Evolutionary conservation across 1,140 invertebrate species (phyloP).

Genomic region (Batillaria attramentaria): DNA sequence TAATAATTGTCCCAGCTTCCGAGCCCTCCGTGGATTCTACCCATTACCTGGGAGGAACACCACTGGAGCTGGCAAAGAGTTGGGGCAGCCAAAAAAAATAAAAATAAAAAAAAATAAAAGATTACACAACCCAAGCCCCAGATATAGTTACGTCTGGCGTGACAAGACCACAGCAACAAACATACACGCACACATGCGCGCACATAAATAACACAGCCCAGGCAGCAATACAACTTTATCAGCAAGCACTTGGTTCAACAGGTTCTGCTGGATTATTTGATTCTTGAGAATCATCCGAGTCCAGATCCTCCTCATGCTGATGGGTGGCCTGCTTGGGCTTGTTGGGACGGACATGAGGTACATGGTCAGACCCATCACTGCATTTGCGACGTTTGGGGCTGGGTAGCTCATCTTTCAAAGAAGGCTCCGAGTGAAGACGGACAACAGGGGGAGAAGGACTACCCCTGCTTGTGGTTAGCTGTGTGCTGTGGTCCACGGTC

Average conservation of each 20-base stretch:
- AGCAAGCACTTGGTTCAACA: neutral
- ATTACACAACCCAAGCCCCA: too few species aligned
- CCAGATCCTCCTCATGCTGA: conserved; percentile 36
- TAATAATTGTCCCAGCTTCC: too few species aligned
- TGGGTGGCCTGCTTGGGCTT: conserved; percentile 91
- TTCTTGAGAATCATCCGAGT: conserved; percentile 27
- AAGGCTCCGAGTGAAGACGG: conserved; percentile 18
- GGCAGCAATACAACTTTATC: neutral
- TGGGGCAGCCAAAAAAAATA: too few species aligned
- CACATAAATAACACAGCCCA: too few species aligned
- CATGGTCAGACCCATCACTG: conserved; percentile 46
- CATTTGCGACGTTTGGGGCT: conserved; percentile 18
- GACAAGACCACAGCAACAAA: too few species aligned
- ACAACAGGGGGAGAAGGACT: conserved; percentile 6
- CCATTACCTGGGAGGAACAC: too few species aligned
- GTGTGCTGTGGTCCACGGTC: conserved; percentile 92
- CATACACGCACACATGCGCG: too few species aligned
- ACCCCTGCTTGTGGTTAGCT: conserved; percentile 19
- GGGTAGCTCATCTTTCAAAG: neutral
- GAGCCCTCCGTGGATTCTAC: too few species aligned
- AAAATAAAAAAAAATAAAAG: too few species aligned
- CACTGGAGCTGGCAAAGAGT: too few species aligned
- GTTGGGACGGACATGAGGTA: conserved; percentile 88
- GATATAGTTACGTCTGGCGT: too few species aligned
- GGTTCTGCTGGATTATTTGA: neutral